Base-by-base conservation (phyloP, 1,140 invertebrate genomes). In the Drosophila kurseongensis region DNA sequence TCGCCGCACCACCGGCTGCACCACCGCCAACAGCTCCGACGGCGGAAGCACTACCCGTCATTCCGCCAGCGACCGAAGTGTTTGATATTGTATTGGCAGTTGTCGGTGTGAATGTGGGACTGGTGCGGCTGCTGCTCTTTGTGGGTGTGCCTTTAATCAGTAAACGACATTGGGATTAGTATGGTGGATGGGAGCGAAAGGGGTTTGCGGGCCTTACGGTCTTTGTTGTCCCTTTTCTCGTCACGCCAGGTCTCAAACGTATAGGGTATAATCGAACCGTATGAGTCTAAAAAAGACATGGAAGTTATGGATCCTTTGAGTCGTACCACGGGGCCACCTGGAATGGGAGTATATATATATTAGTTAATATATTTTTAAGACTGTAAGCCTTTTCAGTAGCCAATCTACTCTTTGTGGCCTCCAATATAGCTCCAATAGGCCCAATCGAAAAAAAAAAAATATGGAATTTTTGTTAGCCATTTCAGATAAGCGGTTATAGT, bases 271-370 rank as follows among this genome's bases (percentile, higher is more conserved):
- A 98, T 94, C 86, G 96, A 95, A 91, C 97, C 97, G 92, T 96
- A 97, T 92, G 96, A 98, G 93, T 99, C 98, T 91, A 99, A 94
- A 94, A 99, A 99, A 54, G 97, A 97, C 95, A 99, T 97, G 58
- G 96, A 96, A 80, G 98, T 93, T 91, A 99, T 98, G 91, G 96
- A 95, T 77, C 98, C 98, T 94, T 98, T 98, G 92, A 99, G 93
- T 93, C 98, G 96, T 94, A 98, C 98, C 91, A 99, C 96, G 78
- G 97, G 97, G 79, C 95, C 95, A 92, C 98, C 98, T 97, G 12
- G 0, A 23, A 54, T 12, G 9, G 8, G 13, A 32, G 48, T 48
- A 36, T 1, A 38, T 55, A 52, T 38, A 23, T 23, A 23, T 23
- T 23, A 23, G 23, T 18, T 18, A 18, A 18, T 18, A 18, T 2